Conservation (phyloP, 2,888 invertebrate genomes). For the Hydropsyche betteni region DNA sequence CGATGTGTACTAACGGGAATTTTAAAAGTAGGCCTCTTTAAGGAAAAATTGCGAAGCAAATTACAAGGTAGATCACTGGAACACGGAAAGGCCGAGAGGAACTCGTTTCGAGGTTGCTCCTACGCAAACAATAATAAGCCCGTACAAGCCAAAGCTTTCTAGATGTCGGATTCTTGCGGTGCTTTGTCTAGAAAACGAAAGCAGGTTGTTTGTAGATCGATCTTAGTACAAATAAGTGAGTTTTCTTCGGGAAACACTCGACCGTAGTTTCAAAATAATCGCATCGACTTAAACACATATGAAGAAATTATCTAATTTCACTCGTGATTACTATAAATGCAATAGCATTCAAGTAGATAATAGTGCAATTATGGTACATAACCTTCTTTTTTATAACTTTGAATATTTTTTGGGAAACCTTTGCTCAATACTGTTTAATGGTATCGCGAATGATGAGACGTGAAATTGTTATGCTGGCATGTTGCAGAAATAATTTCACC, state of each 20-base stretch:
- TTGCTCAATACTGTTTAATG: conserved; percentile 13
- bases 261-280: too few species aligned
- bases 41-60: too few species aligned
- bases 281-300: too few species aligned
- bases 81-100: not conserved
- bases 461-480: too few species aligned
- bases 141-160: not conserved
- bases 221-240: too few species aligned
- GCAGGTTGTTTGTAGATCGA: not conserved
- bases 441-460: too few species aligned
- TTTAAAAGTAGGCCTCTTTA: too few species aligned
- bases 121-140: not conserved
- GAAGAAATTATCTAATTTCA: conserved; percentile 1
- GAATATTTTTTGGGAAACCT: not conserved
- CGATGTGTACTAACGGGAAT: too few species aligned
- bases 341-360: conserved; percentile 13
- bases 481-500: too few species aligned
- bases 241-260: too few species aligned
- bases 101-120: conserved; percentile 2
- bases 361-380: not conserved
- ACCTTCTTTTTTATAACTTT: conserved; percentile 10
- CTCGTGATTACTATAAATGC: not conserved
- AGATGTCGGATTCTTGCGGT: not conserved
- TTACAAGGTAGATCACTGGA: too few species aligned
- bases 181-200: conserved; percentile 12